phyloP scores from a whole-genome alignment of 2,797 vertebrate genomes.

The Chloroceryle inda region DNA sequence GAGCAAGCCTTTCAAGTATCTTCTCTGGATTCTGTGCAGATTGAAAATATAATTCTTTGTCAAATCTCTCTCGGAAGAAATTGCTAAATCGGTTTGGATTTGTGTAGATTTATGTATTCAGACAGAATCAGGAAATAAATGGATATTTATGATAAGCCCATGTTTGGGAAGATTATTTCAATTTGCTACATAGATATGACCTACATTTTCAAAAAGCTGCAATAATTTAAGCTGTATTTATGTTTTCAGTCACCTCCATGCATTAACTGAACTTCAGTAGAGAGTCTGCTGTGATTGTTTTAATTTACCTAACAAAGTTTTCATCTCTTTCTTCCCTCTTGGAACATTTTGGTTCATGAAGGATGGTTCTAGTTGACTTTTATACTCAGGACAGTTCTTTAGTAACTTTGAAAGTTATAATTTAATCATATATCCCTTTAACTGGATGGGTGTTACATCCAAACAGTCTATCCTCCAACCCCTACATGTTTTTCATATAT shows the following conservation, averaged over 20 bases:
- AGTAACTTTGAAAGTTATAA: neutral
- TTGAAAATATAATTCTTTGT: neutral
- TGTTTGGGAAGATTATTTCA: constrained; percentile 44
- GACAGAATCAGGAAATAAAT: constrained; percentile 25
- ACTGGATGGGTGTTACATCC: neutral
- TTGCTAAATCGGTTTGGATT: constrained; percentile 30
- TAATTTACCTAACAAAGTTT: neutral
- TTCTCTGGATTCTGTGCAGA: neutral
- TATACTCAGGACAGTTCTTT: neutral
- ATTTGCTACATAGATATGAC: constrained; percentile 40
- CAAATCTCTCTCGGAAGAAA: constrained; percentile 11
- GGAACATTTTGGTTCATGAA: neutral
- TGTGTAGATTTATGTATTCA: constrained; percentile 19
- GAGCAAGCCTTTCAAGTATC: neutral
- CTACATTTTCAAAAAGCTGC: constrained; percentile 12
- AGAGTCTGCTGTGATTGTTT: neutral
- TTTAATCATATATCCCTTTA: neutral
- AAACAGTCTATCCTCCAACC: neutral
- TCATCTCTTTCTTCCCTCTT: neutral
- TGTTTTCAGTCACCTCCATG: neutral
- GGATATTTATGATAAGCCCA: constrained; percentile 46
- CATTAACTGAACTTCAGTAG: neutral
- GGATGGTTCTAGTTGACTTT: neutral
- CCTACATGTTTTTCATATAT: neutral
- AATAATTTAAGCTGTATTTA: neutral